These are phyloP conservation scores for Heliconius melpomene DNA, from an alignment of 1,140 invertebrate genomes.

Conservation along the genomic window DNA sequence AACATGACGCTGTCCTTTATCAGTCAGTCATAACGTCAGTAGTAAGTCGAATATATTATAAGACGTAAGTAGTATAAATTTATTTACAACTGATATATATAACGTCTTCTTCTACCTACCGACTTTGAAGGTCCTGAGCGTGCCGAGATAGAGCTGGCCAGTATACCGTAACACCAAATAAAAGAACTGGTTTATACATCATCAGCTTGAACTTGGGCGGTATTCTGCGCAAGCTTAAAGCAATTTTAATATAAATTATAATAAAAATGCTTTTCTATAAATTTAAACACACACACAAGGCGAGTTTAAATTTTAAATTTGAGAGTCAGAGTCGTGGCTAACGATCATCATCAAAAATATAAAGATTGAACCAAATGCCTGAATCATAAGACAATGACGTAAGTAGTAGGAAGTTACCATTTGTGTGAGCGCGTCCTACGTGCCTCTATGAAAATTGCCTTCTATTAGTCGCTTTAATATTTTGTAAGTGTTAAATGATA, in stretches of 20 bases:
- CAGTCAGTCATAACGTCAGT: not conserved
- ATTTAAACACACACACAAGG: not conserved
- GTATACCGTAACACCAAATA: too few species aligned
- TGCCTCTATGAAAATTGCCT: conserved; percentile 51
- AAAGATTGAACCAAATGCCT: conserved; percentile 47
- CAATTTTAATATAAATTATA: not conserved
- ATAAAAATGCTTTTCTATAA: not conserved
- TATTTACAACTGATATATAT: not conserved
- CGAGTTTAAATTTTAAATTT: not conserved
- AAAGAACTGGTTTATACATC: too few species aligned
- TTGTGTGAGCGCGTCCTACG: conserved; percentile 65
- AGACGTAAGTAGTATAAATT: not conserved
- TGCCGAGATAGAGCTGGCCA: too few species aligned
- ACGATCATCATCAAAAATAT: conserved; percentile 39
- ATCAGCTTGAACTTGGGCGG: too few species aligned
- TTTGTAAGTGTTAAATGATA: not conserved
- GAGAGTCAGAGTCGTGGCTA: conserved; percentile 46
- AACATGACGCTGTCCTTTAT: conserved; percentile 10
- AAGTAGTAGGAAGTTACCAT: conserved; percentile 72
- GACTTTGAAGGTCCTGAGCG: too few species aligned
- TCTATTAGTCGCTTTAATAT: not conserved
- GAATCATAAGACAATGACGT: conserved; percentile 71
- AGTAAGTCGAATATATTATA: not conserved
- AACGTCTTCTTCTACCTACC: too few species aligned
- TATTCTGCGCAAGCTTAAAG: too few species aligned